These are phyloP conservation scores for Pygmarrhopalites habei DNA, from an alignment of 1,140 invertebrate genomes.

Conservation along the genomic window DNA sequence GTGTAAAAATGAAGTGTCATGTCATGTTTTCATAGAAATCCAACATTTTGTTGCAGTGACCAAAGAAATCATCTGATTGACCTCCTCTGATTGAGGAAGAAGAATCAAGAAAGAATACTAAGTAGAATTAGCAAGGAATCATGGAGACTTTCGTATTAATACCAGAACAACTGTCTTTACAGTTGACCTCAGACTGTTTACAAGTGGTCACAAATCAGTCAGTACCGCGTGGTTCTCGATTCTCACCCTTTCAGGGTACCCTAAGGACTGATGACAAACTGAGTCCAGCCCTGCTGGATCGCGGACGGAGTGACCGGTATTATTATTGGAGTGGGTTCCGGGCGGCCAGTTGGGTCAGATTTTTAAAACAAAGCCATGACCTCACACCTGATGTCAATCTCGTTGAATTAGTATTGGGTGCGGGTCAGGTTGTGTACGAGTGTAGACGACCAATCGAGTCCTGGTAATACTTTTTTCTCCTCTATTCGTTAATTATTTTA, in stretches of 20 bases:
- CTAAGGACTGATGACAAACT: conserved; percentile 36
- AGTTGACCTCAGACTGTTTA: conserved; percentile 22
- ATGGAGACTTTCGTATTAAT: conserved; percentile 40
- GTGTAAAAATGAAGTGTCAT: too few relatives aligned
- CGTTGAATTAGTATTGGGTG: conserved; percentile 29
- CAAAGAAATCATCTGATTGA: too few relatives aligned
- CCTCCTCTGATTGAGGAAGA: too few relatives aligned
- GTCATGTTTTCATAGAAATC: too few relatives aligned
- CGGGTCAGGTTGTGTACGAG: conserved; percentile 35
- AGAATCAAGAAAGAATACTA: too few relatives aligned
- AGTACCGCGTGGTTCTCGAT: conserved; percentile 31
- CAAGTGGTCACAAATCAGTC: conserved; percentile 33
- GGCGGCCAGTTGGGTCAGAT: conserved; percentile 35
- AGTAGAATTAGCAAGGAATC: too few relatives aligned
- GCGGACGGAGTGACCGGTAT: conserved; percentile 22
- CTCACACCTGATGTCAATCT: conserved; percentile 35
- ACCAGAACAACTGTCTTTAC: conserved; percentile 37
- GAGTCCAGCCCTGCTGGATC: conserved; percentile 17
- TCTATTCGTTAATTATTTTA: too few relatives aligned
- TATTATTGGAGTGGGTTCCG: conserved; percentile 33
- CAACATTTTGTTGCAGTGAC: too few relatives aligned
- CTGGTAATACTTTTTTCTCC: too few relatives aligned
- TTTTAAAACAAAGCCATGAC: conserved; percentile 27
- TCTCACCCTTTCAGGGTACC: conserved; percentile 39
- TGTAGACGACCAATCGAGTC: conserved; percentile 28